phyloP scores from a whole-genome alignment of 1,140 invertebrate species.

The Rhynchophorus ferrugineus region DNA sequence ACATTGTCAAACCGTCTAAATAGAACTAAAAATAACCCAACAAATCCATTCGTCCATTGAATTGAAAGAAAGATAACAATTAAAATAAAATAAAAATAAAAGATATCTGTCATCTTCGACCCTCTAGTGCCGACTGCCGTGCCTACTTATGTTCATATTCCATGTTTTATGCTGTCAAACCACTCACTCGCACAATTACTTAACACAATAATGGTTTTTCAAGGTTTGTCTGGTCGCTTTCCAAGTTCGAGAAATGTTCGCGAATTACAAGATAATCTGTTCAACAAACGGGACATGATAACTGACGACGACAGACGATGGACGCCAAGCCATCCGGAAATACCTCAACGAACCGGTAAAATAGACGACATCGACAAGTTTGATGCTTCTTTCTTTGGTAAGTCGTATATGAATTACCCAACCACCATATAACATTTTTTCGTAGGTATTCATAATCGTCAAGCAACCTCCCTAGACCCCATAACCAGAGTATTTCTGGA shows the following conservation, averaged over 20 bases:
- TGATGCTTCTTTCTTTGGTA: constrained; percentile 72
- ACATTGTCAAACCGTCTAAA: too few relatives aligned
- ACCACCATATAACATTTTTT: neutral
- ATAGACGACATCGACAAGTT: constrained; percentile 73
- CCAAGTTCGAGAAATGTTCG: constrained; percentile 75
- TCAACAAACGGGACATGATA: constrained; percentile 74
- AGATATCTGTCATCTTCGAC: too few relatives aligned
- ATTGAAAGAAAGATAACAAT: too few relatives aligned
- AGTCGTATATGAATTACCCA: neutral
- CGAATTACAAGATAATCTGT: constrained; percentile 73
- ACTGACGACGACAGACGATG: constrained; percentile 70
- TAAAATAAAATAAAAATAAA: too few relatives aligned
- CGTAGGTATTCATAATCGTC: constrained; percentile 62
- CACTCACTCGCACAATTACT: too few relatives aligned
- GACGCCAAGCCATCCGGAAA: constrained; percentile 59
- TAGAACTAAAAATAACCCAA: too few relatives aligned
- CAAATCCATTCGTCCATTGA: too few relatives aligned
- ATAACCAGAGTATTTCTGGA: constrained; percentile 80
- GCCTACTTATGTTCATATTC: too few relatives aligned
- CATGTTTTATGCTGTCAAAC: too few relatives aligned
- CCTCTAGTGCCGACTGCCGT: too few relatives aligned
- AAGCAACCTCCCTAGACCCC: constrained; percentile 82
- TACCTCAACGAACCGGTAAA: constrained; percentile 69
- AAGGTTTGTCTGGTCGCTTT: constrained; percentile 76
- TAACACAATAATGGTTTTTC: too few relatives aligned